Evolutionary conservation across 2,113 vertebrate genomes (phyloP).

Genomic region (Tretioscincus oriximinensis): DNA sequence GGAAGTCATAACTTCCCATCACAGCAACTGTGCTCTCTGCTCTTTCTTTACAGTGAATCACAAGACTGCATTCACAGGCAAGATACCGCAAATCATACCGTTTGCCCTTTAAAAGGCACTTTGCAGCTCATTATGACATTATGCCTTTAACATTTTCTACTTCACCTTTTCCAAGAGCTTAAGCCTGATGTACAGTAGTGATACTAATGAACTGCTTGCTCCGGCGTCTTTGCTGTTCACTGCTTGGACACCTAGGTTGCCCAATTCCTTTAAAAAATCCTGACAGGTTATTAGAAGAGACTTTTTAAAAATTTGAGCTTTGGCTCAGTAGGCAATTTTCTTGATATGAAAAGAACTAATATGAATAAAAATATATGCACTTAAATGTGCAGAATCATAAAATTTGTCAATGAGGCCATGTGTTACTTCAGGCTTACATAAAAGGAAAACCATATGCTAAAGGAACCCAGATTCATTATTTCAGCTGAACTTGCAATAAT

Average conservation of each 20-base stretch:
- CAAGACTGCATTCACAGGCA: conserved; percentile 37
- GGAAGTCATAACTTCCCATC: not conserved
- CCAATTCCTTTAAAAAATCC: conserved; percentile 45
- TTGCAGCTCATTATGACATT: conserved; percentile 53
- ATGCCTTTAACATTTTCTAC: conserved; percentile 26
- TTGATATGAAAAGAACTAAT: too few relatives aligned
- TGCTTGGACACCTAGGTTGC: conserved; percentile 55
- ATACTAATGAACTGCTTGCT: conserved; percentile 55
- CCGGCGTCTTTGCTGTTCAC: conserved; percentile 22
- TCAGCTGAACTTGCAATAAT: too few relatives aligned
- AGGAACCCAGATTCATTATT: too few relatives aligned
- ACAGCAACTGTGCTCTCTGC: not conserved
- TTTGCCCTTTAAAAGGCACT: conserved; percentile 41
- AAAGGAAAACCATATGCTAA: too few relatives aligned
- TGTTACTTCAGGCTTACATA: too few relatives aligned
- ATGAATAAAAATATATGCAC: too few relatives aligned
- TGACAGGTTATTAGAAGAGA: conserved; percentile 64
- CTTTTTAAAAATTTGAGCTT: conserved; percentile 50
- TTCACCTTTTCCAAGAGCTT: conserved; percentile 31
- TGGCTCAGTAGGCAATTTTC: conserved; percentile 50
- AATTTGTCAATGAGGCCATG: too few relatives aligned
- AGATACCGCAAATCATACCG: conserved; percentile 33
- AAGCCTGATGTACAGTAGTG: conserved; percentile 31
- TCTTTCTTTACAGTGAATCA: conserved; percentile 41
- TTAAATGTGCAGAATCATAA: too few relatives aligned